phyloP scores from a whole-genome alignment of 2,888 invertebrate species.

The Patella pellucida region DNA sequence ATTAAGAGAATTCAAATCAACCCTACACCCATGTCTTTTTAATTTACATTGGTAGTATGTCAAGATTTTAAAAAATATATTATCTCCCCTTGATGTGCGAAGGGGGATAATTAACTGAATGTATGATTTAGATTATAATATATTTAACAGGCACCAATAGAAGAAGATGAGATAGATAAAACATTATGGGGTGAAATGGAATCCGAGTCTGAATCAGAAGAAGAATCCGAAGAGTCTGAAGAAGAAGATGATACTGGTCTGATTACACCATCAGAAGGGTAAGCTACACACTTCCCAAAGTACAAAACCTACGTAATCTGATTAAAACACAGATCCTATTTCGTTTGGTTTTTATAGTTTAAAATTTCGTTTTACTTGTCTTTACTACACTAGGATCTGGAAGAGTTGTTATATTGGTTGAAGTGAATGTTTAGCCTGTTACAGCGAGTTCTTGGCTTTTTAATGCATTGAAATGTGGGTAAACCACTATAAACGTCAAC shows the following conservation, averaged over 20 bases:
- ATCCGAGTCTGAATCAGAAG: slow-evolving; percentile 82
- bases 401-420: no score
- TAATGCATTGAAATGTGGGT: no score
- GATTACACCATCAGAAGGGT: slow-evolving; percentile 82
- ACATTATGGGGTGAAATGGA: slow-evolving; percentile 98
- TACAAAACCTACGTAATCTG: no score
- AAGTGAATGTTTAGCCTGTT: no score
- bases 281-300: slow-evolving; percentile 19
- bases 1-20: neutral
- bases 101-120: no score
- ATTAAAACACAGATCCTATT: no score
- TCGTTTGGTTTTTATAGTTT: no score
- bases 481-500: no score
- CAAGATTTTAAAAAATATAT: no score
- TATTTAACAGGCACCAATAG: slow-evolving; percentile 72
- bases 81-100: neutral
- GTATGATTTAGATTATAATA: neutral
- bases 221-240: slow-evolving; percentile 71
- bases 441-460: no score
- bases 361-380: no score
- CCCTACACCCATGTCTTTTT: neutral
- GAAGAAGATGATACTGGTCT: slow-evolving; percentile 83
- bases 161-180: slow-evolving; percentile 91
- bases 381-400: no score
- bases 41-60: neutral